phyloP scores from a whole-genome alignment of 1,140 invertebrate genomes.

The Latrodectus geometricus region DNA sequence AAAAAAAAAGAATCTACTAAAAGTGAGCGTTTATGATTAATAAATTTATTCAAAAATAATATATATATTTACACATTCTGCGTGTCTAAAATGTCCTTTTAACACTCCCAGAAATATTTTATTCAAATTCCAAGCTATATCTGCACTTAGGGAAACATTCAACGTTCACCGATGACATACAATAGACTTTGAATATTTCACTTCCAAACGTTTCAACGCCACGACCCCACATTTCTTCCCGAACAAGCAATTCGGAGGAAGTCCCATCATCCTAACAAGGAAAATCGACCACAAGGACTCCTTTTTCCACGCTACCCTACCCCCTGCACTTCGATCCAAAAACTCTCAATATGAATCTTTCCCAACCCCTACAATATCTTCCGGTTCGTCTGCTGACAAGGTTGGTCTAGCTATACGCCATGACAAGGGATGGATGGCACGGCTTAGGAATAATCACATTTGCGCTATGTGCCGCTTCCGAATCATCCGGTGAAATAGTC shows the following conservation, averaged over 20 bases:
- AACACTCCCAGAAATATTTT: too few relatives aligned
- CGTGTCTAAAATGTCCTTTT: too few relatives aligned
- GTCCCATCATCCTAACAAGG: constrained; percentile 16
- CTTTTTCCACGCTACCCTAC: neutral
- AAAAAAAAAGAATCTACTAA: too few relatives aligned
- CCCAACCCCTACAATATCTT: constrained; percentile 27
- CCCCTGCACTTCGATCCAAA: neutral
- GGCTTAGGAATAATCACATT: constrained; percentile 50
- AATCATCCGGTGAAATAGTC: constrained; percentile 41
- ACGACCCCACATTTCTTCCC: neutral
- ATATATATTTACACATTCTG: too few relatives aligned
- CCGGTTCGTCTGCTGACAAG: constrained; percentile 42
- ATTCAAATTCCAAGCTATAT: too few relatives aligned
- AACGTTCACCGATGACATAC: too few relatives aligned
- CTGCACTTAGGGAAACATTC: too few relatives aligned
- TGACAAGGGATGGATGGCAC: constrained; percentile 39
- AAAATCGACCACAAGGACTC: neutral
- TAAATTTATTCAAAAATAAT: too few relatives aligned
- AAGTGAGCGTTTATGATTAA: too few relatives aligned
- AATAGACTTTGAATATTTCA: too few relatives aligned
- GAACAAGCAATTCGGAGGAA: constrained; percentile 12
- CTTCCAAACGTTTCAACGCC: too few relatives aligned
- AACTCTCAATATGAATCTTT: neutral
- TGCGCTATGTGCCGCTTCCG: constrained; percentile 22
- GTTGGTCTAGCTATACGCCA: neutral